Conservation (phyloP, 1,140 invertebrate genomes). For the Chymomyza costata region DNA sequence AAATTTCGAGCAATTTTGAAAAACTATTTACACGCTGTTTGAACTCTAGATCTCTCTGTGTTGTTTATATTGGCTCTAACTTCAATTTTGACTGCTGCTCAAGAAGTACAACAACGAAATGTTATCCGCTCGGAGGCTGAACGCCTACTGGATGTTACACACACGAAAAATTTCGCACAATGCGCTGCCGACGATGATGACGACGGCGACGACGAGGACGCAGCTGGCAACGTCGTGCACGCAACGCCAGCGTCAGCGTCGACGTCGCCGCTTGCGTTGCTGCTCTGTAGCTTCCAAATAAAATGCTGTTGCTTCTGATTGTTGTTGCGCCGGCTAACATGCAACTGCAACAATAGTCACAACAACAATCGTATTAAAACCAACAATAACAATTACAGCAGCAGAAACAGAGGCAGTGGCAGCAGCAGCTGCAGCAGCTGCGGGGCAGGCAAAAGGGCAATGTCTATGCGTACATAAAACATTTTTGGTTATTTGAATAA, state of each 20-base stretch:
- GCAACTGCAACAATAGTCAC: slow-evolving; percentile 7
- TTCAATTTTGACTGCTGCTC: slow-evolving; percentile 20
- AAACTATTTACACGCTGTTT: too few relatives aligned
- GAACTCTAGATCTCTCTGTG: too few relatives aligned
- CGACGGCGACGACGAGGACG: too few relatives aligned
- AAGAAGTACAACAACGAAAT: slow-evolving; percentile 72
- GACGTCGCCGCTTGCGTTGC: slow-evolving; percentile 6
- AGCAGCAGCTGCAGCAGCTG: slow-evolving; percentile 11
- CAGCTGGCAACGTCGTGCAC: slow-evolving; percentile 26
- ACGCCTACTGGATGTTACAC: slow-evolving; percentile 71
- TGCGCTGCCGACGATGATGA: slow-evolving; percentile 15
- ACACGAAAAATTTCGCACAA: slow-evolving; percentile 64
- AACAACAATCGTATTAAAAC: slow-evolving; percentile 7
- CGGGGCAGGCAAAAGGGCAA: slow-evolving; percentile 50
- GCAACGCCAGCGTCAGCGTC: slow-evolving; percentile 45
- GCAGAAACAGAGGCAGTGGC: slow-evolving; percentile 8
- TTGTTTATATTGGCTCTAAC: slow-evolving; percentile 6
- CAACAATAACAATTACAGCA: slow-evolving; percentile 3
- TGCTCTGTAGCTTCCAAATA: too few relatives aligned
- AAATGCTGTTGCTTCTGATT: too few relatives aligned
- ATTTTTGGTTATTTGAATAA: slow-evolving; percentile 67
- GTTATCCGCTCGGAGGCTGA: slow-evolving; percentile 75
- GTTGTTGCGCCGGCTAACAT: too few relatives aligned
- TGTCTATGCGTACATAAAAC: slow-evolving; percentile 50
- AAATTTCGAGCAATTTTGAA: slow-evolving; percentile 7